Conservation (phyloP, 2,113 vertebrate genomes). For the Phylloscopus trochiloides region DNA sequence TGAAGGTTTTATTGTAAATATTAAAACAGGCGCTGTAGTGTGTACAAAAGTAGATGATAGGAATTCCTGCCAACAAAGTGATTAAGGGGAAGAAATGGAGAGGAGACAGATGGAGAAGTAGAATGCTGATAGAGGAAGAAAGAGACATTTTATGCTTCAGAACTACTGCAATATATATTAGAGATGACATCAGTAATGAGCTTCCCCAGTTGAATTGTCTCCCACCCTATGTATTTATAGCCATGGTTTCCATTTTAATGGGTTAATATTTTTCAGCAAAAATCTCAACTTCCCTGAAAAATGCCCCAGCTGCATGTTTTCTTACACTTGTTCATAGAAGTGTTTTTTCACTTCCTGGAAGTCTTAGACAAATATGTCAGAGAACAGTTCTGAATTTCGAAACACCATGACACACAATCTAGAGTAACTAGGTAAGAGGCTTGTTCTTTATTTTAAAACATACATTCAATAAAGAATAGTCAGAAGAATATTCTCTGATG, state of each 20-base stretch:
- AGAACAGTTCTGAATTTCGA: background rate
- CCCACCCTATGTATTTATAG: background rate
- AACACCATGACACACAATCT: background rate
- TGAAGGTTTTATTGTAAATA: background rate
- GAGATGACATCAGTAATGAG: constrained; percentile 2
- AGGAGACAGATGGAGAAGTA: background rate
- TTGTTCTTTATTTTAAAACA: background rate
- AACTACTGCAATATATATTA: background rate
- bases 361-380: background rate
- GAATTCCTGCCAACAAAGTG: background rate
- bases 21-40: background rate
- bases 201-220: background rate
- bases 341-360: background rate
- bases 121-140: background rate
- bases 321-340: background rate
- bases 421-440: background rate
- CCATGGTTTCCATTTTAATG: background rate
- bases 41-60: background rate
- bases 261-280: background rate
- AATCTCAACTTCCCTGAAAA: background rate
- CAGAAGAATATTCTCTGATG: background rate
- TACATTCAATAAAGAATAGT: background rate
- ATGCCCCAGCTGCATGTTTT: background rate
- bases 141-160: background rate
- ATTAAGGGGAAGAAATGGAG: background rate